Evolutionary conservation across 1,140 invertebrate genomes (phyloP).

Genomic region (Scaptomyza pallida): DNA sequence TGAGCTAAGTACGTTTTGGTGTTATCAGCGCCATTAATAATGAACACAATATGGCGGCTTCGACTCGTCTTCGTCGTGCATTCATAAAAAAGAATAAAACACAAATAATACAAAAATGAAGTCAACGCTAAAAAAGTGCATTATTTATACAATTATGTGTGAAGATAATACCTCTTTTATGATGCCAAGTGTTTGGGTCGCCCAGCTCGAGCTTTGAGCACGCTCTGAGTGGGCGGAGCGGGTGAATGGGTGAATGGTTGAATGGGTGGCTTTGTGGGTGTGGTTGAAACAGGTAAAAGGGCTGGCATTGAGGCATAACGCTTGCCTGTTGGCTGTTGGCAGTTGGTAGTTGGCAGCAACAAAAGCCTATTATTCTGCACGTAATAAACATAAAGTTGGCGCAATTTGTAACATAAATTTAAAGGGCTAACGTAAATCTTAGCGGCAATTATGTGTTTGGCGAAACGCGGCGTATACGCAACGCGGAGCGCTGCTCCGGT

Average conservation of each 20-base stretch:
- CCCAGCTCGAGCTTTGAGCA: not conserved
- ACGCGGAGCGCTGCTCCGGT: conserved; percentile 37
- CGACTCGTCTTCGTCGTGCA: conserved; percentile 10
- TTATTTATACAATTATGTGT: conserved; percentile 65
- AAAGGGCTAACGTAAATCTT: conserved; percentile 73
- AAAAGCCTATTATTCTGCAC: conserved; percentile 75
- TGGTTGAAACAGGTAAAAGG: not conserved
- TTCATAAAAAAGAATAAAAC: conserved; percentile 43
- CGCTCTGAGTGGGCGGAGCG: not conserved
- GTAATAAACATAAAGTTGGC: conserved; percentile 77
- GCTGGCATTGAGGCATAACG: conserved; percentile 11
- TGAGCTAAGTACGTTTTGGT: conserved; percentile 51
- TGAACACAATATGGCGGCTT: conserved; percentile 43
- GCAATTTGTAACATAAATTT: conserved; percentile 75
- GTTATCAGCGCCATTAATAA: conserved; percentile 61
- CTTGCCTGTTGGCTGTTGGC: conserved; percentile 26
- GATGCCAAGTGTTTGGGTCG: conserved; percentile 15
- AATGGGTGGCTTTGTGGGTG: not conserved
- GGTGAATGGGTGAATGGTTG: too few species aligned
- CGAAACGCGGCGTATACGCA: conserved; percentile 60
- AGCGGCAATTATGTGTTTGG: conserved; percentile 74
- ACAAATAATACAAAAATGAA: conserved; percentile 34
- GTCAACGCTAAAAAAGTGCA: conserved; percentile 60
- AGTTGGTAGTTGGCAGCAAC: conserved; percentile 51
- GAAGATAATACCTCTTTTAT: conserved; percentile 62